These are phyloP conservation scores for Australoheros scitulus DNA, from an alignment of 2,113 vertebrate species.

Conservation along the genomic window DNA sequence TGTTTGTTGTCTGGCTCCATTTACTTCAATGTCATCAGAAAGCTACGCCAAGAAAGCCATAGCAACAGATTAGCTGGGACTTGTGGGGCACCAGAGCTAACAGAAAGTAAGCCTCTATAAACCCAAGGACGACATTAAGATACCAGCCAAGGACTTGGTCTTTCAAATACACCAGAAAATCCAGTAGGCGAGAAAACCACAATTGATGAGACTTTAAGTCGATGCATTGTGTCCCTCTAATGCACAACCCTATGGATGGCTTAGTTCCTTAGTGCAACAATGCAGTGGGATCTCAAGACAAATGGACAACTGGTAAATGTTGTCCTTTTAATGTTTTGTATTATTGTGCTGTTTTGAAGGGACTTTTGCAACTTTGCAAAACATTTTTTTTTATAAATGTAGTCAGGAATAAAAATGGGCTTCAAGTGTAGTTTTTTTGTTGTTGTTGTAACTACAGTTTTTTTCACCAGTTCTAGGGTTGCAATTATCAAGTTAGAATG, in stretches of 20 bases:
- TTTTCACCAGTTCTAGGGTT: background rate
- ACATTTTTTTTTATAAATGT: background rate
- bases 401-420: background rate
- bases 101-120: conserved; percentile 65
- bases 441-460: background rate
- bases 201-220: conserved; percentile 47
- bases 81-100: conserved; percentile 59
- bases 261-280: conserved; percentile 42
- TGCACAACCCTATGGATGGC: conserved; percentile 18
- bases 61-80: conserved; percentile 63
- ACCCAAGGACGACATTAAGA: conserved; percentile 63
- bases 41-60: conserved; percentile 57
- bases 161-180: conserved; percentile 57
- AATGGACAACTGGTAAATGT: conserved; percentile 21
- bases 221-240: conserved; percentile 42
- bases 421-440: background rate
- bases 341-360: background rate
- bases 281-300: conserved; percentile 9
- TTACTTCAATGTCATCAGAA: conserved; percentile 64
- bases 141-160: conserved; percentile 65
- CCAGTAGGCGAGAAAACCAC: conserved; percentile 30
- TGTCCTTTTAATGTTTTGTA: conserved; percentile 22
- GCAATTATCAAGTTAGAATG: background rate
- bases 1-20: conserved; percentile 68
- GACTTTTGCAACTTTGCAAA: conserved; percentile 8